Evolutionary conservation across 92 coral and sea anemone species (phyloP).

Genomic region (Heliopora coerulea): DNA sequence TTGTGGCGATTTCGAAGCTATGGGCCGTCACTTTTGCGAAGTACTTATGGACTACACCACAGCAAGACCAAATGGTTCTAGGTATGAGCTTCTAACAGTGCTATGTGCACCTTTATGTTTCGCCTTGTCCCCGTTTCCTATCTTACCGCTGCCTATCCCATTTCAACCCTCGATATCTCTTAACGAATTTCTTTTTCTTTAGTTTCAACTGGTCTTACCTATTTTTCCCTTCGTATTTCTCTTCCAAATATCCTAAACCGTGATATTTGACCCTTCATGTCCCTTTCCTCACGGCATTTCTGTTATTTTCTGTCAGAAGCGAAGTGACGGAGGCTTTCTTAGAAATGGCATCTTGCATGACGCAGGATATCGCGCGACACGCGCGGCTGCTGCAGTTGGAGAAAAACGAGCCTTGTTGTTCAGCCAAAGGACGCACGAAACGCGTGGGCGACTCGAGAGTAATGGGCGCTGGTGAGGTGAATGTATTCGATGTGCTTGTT

Average conservation of each 20-base stretch:
- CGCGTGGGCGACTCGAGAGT: conserved; percentile 45
- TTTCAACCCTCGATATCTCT: no score
- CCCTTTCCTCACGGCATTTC: no score
- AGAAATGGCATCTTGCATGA: conserved; percentile 94
- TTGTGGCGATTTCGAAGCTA: conserved; percentile 90
- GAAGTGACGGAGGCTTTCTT: conserved; percentile 94
- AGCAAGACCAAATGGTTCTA: conserved; percentile 74
- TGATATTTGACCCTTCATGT: no score
- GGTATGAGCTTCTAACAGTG: no score
- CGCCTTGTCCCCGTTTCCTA: no score
- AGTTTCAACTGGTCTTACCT: no score
- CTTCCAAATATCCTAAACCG: no score
- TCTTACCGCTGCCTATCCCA: no score
- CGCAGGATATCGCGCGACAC: conserved; percentile 87
- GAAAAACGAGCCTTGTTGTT: conserved; percentile 17
- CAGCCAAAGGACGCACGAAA: conserved; percentile 18
- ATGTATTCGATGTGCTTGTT: conserved; percentile 47
- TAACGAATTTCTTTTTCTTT: no score
- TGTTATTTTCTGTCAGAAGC: conserved; percentile 54
- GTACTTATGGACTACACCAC: conserved; percentile 89
- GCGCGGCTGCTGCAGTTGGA: conserved; percentile 33
- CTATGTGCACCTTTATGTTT: no score
- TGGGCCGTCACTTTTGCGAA: conserved; percentile 97
- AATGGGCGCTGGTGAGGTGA: conserved; percentile 62
- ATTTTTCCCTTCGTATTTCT: no score